Evolutionary conservation across 35 echinoderm and acorn worm genomes (phyloP).

Genomic region (Heliocidaris erythrogramma): DNA sequence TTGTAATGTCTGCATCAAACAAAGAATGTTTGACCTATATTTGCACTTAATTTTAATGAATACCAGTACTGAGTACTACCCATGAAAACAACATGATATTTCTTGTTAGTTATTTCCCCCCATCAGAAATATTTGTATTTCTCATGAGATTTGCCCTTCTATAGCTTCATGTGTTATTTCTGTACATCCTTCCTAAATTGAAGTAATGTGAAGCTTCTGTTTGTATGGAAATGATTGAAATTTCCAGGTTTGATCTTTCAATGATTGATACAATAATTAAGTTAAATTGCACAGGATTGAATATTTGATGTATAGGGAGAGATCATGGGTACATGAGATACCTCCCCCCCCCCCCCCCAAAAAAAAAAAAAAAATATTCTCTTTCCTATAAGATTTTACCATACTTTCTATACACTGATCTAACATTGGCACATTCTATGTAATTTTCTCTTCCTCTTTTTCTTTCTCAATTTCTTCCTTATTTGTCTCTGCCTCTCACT

Average conservation of each 20-base stretch:
- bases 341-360: neutral
- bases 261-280: neutral
- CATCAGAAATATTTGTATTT: neutral
- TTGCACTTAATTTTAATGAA: neutral
- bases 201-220: too few species aligned
- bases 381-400: too few species aligned
- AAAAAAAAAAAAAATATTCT: too few species aligned
- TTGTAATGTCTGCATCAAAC: too few species aligned
- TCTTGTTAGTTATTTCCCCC: neutral
- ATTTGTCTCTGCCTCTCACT: too few species aligned
- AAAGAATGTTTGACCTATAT: neutral
- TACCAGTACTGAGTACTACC: neutral
- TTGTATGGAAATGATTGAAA: too few species aligned
- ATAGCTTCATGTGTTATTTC: too few species aligned
- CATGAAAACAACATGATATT: neutral
- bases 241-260: neutral
- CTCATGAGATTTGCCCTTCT: neutral
- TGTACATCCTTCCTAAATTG: too few species aligned
- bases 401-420: too few species aligned
- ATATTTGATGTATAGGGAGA: too few species aligned
- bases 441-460: neutral
- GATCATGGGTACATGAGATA: neutral
- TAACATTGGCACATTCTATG: too few species aligned
- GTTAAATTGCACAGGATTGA: too few species aligned
- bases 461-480: neutral